Conservation (phyloP, 2,888 invertebrate species). For the Eristalinus sepulchralis region DNA sequence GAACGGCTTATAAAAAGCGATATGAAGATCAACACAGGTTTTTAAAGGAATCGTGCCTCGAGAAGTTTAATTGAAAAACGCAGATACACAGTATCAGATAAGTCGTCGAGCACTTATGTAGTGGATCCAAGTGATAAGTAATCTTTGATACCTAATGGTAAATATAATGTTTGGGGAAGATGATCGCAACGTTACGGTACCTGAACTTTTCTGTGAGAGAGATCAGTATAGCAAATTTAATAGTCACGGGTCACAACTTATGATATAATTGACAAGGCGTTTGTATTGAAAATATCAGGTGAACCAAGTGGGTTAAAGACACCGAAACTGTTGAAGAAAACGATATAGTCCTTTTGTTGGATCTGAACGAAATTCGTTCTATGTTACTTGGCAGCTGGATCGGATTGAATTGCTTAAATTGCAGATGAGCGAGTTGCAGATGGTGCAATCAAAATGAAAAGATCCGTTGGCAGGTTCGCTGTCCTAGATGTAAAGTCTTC, state of each 20-base stretch:
- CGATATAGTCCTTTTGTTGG: not conserved
- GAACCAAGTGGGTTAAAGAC: not conserved
- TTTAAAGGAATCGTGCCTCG: not conserved
- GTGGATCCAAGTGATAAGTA: not conserved
- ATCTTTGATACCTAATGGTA: not conserved
- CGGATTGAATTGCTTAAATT: not conserved
- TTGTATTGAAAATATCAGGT: not conserved
- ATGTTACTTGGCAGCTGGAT: not conserved
- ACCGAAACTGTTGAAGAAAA: not conserved
- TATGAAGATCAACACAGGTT: not conserved
- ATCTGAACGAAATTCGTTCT: not conserved
- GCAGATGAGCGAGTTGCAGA: not conserved
- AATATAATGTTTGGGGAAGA: not conserved
- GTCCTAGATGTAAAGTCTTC: too few species aligned
- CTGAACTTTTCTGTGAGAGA: not conserved
- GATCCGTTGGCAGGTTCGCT: too few species aligned
- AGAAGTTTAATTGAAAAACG: not conserved
- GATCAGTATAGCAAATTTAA: not conserved
- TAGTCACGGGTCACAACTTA: not conserved
- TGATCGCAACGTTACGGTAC: not conserved
- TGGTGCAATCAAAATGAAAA: too few species aligned
- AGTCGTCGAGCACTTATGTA: too few species aligned
- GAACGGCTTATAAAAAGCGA: not conserved
- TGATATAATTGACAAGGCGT: not conserved
- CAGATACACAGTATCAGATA: too few species aligned